Conservation (phyloP, 2,888 invertebrate species). For the Epinotia nisella region DNA sequence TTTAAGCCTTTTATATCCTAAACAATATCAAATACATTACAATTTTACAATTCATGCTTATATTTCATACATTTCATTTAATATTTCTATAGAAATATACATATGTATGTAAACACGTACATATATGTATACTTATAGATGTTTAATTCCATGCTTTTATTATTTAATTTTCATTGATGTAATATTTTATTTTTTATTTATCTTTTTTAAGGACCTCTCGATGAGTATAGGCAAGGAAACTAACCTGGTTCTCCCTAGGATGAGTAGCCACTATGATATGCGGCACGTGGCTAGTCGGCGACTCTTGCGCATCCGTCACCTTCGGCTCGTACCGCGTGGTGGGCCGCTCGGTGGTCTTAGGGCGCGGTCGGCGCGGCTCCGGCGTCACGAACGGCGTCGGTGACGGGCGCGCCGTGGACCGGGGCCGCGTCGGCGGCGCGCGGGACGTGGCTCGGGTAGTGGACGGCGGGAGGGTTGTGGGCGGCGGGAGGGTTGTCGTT, state of each 20-base stretch:
- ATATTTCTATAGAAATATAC: no score
- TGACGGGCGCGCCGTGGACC: slow-evolving; percentile 58
- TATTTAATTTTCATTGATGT: no score
- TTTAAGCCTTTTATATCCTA: no score
- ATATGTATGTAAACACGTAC: no score
- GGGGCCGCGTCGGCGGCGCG: slow-evolving; percentile 56
- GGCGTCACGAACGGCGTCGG: slow-evolving; percentile 60
- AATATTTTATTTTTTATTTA: no score
- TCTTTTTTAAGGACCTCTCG: no score
- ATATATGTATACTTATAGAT: no score
- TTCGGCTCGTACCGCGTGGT: slow-evolving; percentile 77
- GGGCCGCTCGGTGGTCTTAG: slow-evolving; percentile 67
- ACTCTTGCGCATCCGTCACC: slow-evolving; percentile 72
- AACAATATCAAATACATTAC: no score
- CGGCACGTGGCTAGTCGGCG: slow-evolving; percentile 78
- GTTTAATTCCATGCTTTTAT: no score
- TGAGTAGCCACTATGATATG: slow-evolving; percentile 87
- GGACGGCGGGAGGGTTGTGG: slow-evolving; percentile 55
- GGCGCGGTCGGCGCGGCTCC: slow-evolving; percentile 57
- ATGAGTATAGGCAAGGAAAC: no score
- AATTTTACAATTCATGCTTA: no score
- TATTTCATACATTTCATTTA: no score
- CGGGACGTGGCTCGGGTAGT: slow-evolving; percentile 48
- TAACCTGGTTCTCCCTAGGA: slow-evolving; percentile 92
- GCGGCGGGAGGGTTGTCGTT: slow-evolving; percentile 55